Percentiles rank a stretch among this genome's conserved stretches.
phyloP scores from a whole-genome alignment of 2,797 vertebrate genomes.

The Sebastes oblongus region DNA sequence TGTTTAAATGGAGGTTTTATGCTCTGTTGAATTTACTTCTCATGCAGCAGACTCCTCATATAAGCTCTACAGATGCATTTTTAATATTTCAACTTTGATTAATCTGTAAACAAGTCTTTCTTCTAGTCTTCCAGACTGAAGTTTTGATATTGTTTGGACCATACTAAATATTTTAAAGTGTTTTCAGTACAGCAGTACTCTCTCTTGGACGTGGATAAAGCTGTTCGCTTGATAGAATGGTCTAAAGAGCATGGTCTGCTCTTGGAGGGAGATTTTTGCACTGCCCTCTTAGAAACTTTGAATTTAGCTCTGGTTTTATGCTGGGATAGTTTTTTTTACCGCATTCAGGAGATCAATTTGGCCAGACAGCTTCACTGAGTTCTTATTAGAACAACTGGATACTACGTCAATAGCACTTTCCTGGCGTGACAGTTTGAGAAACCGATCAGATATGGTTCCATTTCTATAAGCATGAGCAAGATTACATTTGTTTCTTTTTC shows the following conservation, averaged over 20 bases:
- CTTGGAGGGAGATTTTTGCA: not conserved
- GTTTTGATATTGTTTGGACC: not conserved
- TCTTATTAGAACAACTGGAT: conserved; percentile 1
- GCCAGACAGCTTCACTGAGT: conserved; percentile 3
- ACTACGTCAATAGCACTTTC: not conserved
- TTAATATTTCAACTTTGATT: not conserved
- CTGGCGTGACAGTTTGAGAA: not conserved
- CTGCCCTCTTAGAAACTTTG: not conserved
- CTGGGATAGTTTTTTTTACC: not conserved
- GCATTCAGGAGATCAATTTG: not conserved
- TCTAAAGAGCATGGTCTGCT: not conserved
- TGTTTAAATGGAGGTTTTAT: not conserved
- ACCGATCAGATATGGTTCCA: conserved; percentile 1
- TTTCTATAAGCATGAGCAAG: not conserved
- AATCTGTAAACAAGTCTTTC: not conserved
- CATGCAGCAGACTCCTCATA: not conserved
- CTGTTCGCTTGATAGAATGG: not conserved
- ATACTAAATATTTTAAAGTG: not conserved
- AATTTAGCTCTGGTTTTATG: not conserved
- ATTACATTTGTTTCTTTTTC: not conserved
- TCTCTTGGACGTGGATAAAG: not conserved
- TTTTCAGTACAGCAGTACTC: not conserved
- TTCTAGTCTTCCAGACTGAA: not conserved
- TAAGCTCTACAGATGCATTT: not conserved
- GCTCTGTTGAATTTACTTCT: not conserved